phyloP scores from a whole-genome alignment of 2,888 invertebrate species.

The Hymenopus coronatus region DNA sequence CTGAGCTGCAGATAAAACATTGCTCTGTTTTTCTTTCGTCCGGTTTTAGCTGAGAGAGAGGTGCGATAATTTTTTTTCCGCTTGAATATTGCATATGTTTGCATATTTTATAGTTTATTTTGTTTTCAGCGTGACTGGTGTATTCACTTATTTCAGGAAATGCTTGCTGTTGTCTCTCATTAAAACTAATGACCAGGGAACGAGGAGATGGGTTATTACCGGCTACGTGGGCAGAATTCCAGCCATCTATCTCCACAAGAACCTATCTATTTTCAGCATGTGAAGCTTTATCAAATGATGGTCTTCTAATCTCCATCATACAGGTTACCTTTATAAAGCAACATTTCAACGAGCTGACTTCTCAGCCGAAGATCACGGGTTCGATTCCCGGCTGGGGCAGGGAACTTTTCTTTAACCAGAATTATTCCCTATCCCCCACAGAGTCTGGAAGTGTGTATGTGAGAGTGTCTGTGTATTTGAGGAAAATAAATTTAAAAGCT shows the following conservation, averaged over 20 bases:
- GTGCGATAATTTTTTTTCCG: background rate
- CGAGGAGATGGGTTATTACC: background rate
- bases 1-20: background rate
- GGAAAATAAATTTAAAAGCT: no score
- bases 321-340: no score
- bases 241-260: background rate
- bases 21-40: background rate
- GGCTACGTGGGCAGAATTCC: background rate
- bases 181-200: background rate
- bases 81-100: background rate
- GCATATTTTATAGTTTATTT: background rate
- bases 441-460: no score
- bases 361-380: no score
- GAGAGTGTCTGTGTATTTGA: no score
- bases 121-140: background rate
- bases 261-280: background rate
- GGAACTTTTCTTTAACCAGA: no score
- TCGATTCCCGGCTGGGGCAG: no score
- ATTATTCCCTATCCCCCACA: no score
- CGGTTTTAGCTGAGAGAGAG: background rate
- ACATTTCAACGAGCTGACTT: no score
- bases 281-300: background rate
- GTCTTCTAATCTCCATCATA: background rate
- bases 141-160: background rate
- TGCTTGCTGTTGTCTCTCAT: background rate